These are phyloP conservation scores for Eleginops maclovinus DNA, from an alignment of 2,113 vertebrate species.

Conservation along the genomic window DNA sequence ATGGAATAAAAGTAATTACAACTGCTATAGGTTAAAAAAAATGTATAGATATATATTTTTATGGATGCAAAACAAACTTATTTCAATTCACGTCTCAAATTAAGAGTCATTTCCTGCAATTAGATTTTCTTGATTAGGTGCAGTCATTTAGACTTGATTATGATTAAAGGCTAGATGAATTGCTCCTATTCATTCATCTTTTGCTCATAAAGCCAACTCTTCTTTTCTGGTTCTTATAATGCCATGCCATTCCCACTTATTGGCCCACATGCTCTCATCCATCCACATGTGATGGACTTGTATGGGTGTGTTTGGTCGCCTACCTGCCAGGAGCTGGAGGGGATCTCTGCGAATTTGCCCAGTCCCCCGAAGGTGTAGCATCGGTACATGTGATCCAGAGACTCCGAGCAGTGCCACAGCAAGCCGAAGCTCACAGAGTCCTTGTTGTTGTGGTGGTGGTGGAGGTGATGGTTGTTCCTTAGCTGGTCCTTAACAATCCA, in stretches of 20 bases:
- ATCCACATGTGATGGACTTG: slow-evolving; percentile 26
- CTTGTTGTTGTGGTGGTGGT: slow-evolving; percentile 64
- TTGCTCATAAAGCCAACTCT: not conserved
- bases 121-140: not conserved
- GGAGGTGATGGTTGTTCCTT: slow-evolving; percentile 63
- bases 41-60: not conserved
- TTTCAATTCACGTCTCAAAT: slow-evolving; percentile 18
- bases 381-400: slow-evolving; percentile 82
- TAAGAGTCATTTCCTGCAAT: not conserved
- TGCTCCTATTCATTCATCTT: not conserved
- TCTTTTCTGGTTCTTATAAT: not conserved
- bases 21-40: not conserved
- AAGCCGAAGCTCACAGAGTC: slow-evolving; percentile 89
- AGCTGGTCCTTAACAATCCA: slow-evolving; percentile 88
- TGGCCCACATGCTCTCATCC: slow-evolving; percentile 25
- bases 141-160: not conserved
- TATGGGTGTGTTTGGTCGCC: slow-evolving; percentile 14
- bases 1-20: not conserved
- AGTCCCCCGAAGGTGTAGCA: slow-evolving; percentile 89
- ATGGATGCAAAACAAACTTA: not conserved
- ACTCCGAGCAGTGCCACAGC: slow-evolving; percentile 90
- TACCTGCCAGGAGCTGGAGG: slow-evolving; percentile 94
- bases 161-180: not conserved
- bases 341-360: slow-evolving; percentile 89
- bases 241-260: slow-evolving; percentile 19